Base-by-base conservation (phyloP, 2,113 vertebrate genomes). In the Grantiella picta region DNA sequence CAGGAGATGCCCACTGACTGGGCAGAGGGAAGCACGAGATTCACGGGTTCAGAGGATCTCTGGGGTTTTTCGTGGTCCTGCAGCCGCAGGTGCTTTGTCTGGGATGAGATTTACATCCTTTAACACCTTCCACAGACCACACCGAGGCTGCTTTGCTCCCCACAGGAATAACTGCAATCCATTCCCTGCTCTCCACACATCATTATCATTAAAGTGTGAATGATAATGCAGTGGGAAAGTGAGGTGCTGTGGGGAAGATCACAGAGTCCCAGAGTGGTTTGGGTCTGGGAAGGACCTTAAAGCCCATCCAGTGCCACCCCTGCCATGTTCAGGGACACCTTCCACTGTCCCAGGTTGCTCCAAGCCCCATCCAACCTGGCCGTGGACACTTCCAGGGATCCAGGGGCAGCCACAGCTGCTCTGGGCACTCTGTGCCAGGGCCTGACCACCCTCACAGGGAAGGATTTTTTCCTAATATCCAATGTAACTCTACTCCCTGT, bases 111-210 rank as follows among this genome's bases (percentile, higher is more conserved):
- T 38, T 1, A 5, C 15, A 18, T 6, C 22, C 47, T 53, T 29
- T 2, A 54, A 7, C 36, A 40, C n/a, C 77, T 35, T 29, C 42
- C 70, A 27, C 11, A 4, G 63, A 8, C 12, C 29, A 31, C 2
- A 13, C 4, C 0, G 2, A 25, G 79, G 50, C 28, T 35, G 18
- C 45, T 77, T 14, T n/a, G 56, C 40, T 70, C 47, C 23, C 60
- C 50, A 4, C 53, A 50, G 18, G 38, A 35, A 7, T 10, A n/a
- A 19, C 14, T 14, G 71, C 44, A 24, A 3, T 3, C 35, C 76
- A 45, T 0, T 16, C 19, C 54, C 68, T 47, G 36, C n/a, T 20
- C 44, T 16, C 24, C 70, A 12, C 42, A 2, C 0, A 2, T 7
- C 2, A 11, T 17, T 71, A n/a, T 4, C 9, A 53, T 22, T 17